A percentile compares a stretch with the other conserved stretches of the same genome.
Conservation (phyloP, 2,797 vertebrate species). For the Oreortyx pictus region DNA sequence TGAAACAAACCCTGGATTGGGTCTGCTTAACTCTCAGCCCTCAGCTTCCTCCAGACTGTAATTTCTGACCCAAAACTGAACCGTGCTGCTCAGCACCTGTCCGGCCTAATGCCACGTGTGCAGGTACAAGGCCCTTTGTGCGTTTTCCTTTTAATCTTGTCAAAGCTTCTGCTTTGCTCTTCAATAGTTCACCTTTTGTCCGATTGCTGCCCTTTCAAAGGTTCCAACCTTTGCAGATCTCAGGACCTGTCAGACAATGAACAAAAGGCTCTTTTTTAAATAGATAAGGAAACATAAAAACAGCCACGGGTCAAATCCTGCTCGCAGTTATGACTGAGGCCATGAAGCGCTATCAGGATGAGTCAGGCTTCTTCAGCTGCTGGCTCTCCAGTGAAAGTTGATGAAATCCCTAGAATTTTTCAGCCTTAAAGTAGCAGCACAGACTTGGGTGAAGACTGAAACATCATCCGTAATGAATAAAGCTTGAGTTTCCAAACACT, state of each 20-base stretch:
- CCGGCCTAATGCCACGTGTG: background rate
- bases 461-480: background rate
- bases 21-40: background rate
- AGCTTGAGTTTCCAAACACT: background rate
- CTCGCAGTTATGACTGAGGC: background rate
- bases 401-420: background rate
- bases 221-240: slow-evolving; percentile 16
- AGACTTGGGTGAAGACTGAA: background rate
- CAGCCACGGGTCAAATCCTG: background rate
- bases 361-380: background rate
- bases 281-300: slow-evolving; percentile 17
- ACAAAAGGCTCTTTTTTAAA: slow-evolving; percentile 12
- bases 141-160: slow-evolving; percentile 3
- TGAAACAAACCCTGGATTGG: background rate
- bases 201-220: background rate
- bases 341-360: slow-evolving; percentile 1
- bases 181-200: slow-evolving; percentile 39
- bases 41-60: background rate
- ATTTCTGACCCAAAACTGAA: slow-evolving; percentile 23
- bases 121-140: background rate
- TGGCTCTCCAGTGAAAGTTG: background rate
- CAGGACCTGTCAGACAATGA: slow-evolving; percentile 38
- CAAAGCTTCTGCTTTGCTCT: background rate
- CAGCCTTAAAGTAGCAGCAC: background rate
- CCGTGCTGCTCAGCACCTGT: background rate